phyloP scores from a whole-genome alignment of 1,140 invertebrate species.

The Lepidostoma basale region DNA sequence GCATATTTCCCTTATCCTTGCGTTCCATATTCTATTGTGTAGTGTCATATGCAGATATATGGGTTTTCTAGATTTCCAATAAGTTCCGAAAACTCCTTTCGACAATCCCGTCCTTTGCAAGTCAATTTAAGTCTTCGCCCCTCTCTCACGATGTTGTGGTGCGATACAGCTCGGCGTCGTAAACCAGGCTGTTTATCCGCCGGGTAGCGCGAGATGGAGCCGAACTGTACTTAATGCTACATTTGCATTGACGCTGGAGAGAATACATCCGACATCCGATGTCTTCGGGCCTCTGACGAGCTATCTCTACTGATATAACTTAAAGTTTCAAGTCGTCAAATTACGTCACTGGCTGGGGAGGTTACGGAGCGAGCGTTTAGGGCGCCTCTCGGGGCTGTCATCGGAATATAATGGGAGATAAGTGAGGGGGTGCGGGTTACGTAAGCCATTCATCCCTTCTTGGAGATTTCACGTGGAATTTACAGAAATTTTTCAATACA shows the following conservation, averaged over 20 bases:
- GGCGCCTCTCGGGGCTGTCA: too few relatives aligned
- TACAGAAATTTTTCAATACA: too few relatives aligned
- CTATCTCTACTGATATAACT: neutral
- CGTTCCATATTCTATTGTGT: too few relatives aligned
- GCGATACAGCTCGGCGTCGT: conserved; percentile 6
- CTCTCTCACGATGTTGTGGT: neutral
- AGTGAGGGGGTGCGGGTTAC: too few relatives aligned
- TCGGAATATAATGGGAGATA: too few relatives aligned
- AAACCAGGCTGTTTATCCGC: conserved; percentile 12
- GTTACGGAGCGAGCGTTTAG: too few relatives aligned
- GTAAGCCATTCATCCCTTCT: too few relatives aligned
- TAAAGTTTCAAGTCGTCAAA: conserved; percentile 13
- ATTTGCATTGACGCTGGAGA: conserved; percentile 6
- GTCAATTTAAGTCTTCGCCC: conserved; percentile 12
- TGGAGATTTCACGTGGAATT: too few relatives aligned
- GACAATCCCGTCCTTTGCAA: neutral
- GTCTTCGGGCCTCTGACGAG: neutral
- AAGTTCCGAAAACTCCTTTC: too few relatives aligned
- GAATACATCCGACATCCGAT: neutral
- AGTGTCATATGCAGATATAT: neutral
- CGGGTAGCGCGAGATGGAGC: neutral
- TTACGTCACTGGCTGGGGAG: too few relatives aligned
- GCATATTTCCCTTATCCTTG: too few relatives aligned
- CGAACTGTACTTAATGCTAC: conserved; percentile 8
- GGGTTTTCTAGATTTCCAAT: neutral